phyloP scores from a whole-genome alignment of 2,113 vertebrate genomes.

The Lagopus muta region DNA sequence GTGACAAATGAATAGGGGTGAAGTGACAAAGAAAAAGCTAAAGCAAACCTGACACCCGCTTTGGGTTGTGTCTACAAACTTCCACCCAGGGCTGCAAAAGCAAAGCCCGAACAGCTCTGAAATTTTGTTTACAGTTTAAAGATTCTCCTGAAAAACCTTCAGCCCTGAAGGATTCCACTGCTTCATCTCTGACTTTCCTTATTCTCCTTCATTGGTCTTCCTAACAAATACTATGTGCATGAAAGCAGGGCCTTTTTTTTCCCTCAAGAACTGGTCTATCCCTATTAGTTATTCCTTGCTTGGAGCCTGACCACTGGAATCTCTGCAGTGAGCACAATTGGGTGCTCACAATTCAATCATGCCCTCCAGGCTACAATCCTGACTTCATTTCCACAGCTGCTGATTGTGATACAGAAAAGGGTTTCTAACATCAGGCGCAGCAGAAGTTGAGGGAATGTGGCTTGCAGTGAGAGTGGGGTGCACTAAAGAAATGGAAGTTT shows the following conservation, averaged over 20 bases:
- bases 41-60: background rate
- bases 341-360: background rate
- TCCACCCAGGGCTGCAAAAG: background rate
- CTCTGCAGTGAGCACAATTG: background rate
- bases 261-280: background rate
- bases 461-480: background rate
- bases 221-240: background rate
- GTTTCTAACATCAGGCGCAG: background rate
- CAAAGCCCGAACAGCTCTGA: background rate
- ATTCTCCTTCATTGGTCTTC: background rate
- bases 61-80: background rate
- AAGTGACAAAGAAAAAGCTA: background rate
- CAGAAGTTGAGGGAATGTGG: fast-evolving
- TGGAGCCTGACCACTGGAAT: background rate
- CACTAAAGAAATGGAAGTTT: background rate
- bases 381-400: background rate
- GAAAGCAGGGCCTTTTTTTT: background rate
- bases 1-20: background rate
- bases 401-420: background rate
- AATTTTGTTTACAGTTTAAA: background rate
- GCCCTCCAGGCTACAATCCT: background rate
- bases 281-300: background rate
- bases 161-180: background rate
- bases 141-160: background rate
- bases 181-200: constrained; percentile 7